A percentile compares a stretch with the other conserved stretches of the same genome.
phyloP scores from a whole-genome alignment of 64 coral and sea anemone species.

The Stichodactyla helianthus region DNA sequence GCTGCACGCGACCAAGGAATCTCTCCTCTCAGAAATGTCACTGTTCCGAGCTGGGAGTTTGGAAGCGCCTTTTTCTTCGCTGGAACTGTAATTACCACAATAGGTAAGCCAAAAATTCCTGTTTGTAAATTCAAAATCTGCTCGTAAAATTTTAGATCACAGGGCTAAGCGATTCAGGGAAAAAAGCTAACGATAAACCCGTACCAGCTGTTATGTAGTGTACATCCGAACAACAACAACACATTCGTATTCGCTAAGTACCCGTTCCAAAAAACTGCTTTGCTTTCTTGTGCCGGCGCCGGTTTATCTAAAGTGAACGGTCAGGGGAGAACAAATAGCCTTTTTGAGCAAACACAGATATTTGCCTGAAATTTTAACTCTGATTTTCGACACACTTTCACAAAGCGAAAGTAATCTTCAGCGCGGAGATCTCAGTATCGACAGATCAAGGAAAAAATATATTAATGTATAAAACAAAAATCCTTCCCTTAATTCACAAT shows the following conservation, averaged over 20 bases:
- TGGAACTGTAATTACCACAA: conserved; percentile 77
- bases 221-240: neutral
- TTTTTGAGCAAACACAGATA: neutral
- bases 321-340: neutral
- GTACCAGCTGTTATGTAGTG: neutral
- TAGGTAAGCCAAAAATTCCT: conserved; percentile 41
- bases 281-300: neutral
- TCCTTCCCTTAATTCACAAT: too few species aligned
- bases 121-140: neutral
- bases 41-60: conserved; percentile 76
- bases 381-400: too few species aligned
- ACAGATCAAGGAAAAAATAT: too few species aligned
- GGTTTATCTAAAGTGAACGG: neutral
- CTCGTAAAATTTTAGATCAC: neutral
- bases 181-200: neutral
- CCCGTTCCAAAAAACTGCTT: neutral
- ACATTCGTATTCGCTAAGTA: neutral
- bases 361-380: too few species aligned
- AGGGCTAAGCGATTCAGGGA: neutral
- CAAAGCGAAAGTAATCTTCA: too few species aligned
- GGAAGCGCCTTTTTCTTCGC: conserved; percentile 90
- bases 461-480: too few species aligned
- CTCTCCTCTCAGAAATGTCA: conserved; percentile 52
- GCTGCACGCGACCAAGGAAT: conserved; percentile 74
- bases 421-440: too few species aligned